These are phyloP conservation scores for Phyto melanocephala DNA, from an alignment of 2,888 invertebrate species.

Conservation along the genomic window DNA sequence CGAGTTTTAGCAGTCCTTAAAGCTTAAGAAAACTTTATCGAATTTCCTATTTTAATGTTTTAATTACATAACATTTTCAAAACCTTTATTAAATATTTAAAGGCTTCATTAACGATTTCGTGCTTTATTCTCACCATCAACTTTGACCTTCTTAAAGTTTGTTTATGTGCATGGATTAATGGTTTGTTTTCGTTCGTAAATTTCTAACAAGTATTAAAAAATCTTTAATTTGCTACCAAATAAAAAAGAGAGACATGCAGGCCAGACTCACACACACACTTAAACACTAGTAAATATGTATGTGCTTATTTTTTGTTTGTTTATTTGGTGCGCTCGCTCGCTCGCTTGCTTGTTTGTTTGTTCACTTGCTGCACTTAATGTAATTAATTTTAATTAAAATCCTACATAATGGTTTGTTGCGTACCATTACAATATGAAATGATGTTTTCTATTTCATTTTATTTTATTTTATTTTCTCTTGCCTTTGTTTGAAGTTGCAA, in stretches of 20 bases:
- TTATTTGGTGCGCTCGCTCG: background rate
- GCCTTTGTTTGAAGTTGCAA: constrained; percentile 48
- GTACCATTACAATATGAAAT: constrained; percentile 52
- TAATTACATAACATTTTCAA: background rate
- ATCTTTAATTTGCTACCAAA: constrained; percentile 2
- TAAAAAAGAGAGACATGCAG: constrained; percentile 35
- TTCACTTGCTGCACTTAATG: constrained; percentile 76
- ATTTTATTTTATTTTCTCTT: constrained; percentile 16
- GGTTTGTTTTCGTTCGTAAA: constrained; percentile 24
- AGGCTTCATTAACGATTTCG: constrained; percentile 17
- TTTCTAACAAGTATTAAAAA: constrained; percentile 1
- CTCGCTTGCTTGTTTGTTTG: constrained; percentile 63
- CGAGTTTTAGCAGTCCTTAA: background rate
- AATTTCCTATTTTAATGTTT: background rate
- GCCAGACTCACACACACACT: background rate
- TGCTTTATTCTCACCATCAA: background rate
- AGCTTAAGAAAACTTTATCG: background rate
- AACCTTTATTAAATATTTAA: background rate
- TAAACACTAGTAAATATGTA: constrained; percentile 23
- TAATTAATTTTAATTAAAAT: constrained; percentile 78
- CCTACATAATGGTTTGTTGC: constrained; percentile 72
- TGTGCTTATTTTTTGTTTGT: constrained; percentile 25
- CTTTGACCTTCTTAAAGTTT: constrained; percentile 32
- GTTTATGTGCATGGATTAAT: background rate
- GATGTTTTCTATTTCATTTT: constrained; percentile 38